Base-by-base conservation (phyloP, 92 coral and sea anemone species). In the Meandrina meandrites region DNA sequence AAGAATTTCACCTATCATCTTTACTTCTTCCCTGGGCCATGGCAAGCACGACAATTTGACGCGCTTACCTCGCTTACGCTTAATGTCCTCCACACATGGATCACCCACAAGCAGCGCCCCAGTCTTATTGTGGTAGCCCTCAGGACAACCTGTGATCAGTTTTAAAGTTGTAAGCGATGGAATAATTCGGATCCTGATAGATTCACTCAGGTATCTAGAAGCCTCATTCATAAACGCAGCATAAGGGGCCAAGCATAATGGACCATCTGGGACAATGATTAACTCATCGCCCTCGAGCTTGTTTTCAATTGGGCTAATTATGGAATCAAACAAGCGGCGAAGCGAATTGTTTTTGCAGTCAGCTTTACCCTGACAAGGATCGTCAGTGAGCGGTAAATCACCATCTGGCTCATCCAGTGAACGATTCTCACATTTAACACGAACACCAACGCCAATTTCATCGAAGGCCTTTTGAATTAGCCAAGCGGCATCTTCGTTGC, bases 1-100 rank as follows among this genome's bases (percentile, higher is more conserved):
- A 13, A 88, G 85, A 14, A 45, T 35, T 37, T 81, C 64, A 22
- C 86, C 75, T 13, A 81, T 79, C 42, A 64, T 72, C 60, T 37
- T 51, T 22, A 69, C 90, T 80, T 88, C 90, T 24, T 47, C 21
- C 42, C 58, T 71, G 9, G 90, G 87, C 51, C 71, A 31, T 37
- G 90, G 80, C 27, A 56, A 56, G 22, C 21, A 56, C 22, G 22
- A 22, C 16, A 56, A 56, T 18, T 1, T 1, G 22, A 56, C 62
- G 5, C 62, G 62, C 62, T 17, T 56, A 2, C 62, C 62, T 15
- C 62, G 62, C 62, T 15, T 15, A 1, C 21, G 1, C 62, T 56
- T 15, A 11, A 56, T 16, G 14, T 56, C 62, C 22, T 56, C 22
- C 22, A 87, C 62, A 18, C 62, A 56, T 56, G 62, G 62, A 56